Base-by-base conservation (phyloP, 2,113 vertebrate genomes). In the Petromus typicus region DNA sequence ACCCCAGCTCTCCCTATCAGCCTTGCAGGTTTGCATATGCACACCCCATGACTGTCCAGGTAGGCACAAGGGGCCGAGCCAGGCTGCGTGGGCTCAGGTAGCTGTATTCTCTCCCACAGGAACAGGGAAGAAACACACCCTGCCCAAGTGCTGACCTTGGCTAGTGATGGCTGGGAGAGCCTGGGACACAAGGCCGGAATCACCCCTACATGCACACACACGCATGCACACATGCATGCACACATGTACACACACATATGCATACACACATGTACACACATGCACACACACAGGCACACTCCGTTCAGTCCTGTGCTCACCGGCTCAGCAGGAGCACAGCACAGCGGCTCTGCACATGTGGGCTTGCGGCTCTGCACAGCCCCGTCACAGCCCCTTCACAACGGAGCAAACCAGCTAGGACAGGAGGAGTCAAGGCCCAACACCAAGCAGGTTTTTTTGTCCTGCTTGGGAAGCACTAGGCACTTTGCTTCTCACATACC, bases 81-180 rank as follows among this genome's bases (percentile, higher is more conserved):
- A 30, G 5, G 73, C 22, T n/a, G 0, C 8, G 13, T 17, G 43
- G 20, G n/a, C 14, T 40, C 0, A 0, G 16, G 0, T 0, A 5
- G 13, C 80, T 22, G 27, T 12, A 54, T 34, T 34, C 45, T 3
- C 2, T 20, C 12, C 37, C 27, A 6, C 0, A 40, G 20, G 20
- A 51, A 45, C 23, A n/a, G 16, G 57, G 63, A 20, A 75, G 30
- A 23, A 16, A 30, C 17, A 0, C 17, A 17, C 3, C 8, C 17
- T 3, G 0, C 18, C 40, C 18, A 17, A 18, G 32, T 9, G n/a
- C 30, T 30, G 5, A 6, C n/a, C 1, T 2, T 16, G 30, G 0
- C 10, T 3, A 2, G 51, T 27, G 83, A 54, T 1, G 23, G 1
- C 7, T 10, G 22, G 66, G 30, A 34, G 22, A n/a, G 34, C 12